Evolutionary conservation across 2,797 vertebrate species (phyloP), one percentile per base, ranked within the genome.

Genomic region (Hyperoplus immaculatus): DNA sequence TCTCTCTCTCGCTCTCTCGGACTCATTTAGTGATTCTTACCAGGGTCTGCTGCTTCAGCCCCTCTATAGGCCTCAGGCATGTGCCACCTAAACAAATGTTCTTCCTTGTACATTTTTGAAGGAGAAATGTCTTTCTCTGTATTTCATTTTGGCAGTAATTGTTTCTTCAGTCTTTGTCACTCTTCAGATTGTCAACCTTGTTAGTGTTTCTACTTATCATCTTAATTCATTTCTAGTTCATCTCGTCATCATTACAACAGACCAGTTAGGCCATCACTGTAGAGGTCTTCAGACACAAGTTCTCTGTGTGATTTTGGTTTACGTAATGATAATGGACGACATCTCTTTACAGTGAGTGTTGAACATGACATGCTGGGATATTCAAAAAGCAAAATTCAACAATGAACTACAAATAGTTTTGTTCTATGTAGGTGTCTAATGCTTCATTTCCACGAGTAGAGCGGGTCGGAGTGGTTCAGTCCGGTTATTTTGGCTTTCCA

Each of bases 21-120:
- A 79, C 74, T 84, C 64, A 71, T 80, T 82, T 76, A 72, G 75
- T 75, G 61, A 76, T 73, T 87, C 73, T 72, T 54, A 55, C 43
- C 50, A 58, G 49, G 61, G 69, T 77, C 68, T 84, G 75, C 76
- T 80, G 80, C 76, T 69, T 87, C 79, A 78, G 79, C 75, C 66
- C 82, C 64, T 85, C 15, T 45, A 29, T 29, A 11, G 41, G 38
- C 29, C 65, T 47, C 47, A 70, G 50, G 80, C 61, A 75, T 68
- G 60, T 36, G 47, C 54, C 69, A 47, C 69, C 1, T 16, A 18
- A 70, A 56, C n/a, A 71, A 79, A 57, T 21, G 18, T 53, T 46
- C 5, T 1, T 42, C 7, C 36, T 57, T 66, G 46, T 38, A 72
- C 29, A 29, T 29, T 29, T 29, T 29, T 29, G 29, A 29, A 29